Evolutionary conservation across 2,888 invertebrate genomes (phyloP), one percentile per base, ranked within the genome.

Genomic region (Eristalinus sepulchralis): DNA sequence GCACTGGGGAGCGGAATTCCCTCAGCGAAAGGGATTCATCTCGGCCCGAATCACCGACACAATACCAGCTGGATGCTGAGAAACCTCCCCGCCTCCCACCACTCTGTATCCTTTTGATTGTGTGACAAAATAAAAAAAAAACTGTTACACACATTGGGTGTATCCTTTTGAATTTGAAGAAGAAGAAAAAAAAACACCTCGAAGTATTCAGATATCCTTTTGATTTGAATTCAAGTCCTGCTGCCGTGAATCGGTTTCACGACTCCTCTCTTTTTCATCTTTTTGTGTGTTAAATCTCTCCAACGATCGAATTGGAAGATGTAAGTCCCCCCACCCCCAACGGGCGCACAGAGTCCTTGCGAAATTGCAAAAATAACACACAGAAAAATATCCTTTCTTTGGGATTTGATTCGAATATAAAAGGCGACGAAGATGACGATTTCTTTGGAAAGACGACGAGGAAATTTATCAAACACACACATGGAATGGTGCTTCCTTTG

Each of bases 391-490:
- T 83, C 83, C 86, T 79, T 86, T 86, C 83, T 83, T 86, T 17
- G 47, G 78, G 62, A 86, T 82, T 86, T 86, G 83, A 86, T 83
- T 86, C 78, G 86, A 75, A 71, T 75, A 86, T 79, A 83, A 86
- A 86, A 83, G 85, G 64, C 82, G 5, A 78, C 73, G 82, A 83
- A 66, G 57, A 55, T 55, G 55, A 55, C 22, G 55, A 57, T 24
- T 20, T 13, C 8, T 8, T 3, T 62, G 24, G 47, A 60, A 59
- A 24, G 70, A 71, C 68, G 47, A 6, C 60, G 64, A 70, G 60
- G 31, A 55, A 79, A 59, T 64, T 24, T 31, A 60, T 31, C 27
- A 36, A 73, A 76, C 62, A 63, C 73, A 81, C 81, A 67, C 31
- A 67, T 10, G 47, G 4, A 27, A 34, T 8, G 62, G 39, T n/a